Evolutionary conservation across 2,113 vertebrate species (phyloP).

Genomic region (Cyphomyrus plagiostoma): DNA sequence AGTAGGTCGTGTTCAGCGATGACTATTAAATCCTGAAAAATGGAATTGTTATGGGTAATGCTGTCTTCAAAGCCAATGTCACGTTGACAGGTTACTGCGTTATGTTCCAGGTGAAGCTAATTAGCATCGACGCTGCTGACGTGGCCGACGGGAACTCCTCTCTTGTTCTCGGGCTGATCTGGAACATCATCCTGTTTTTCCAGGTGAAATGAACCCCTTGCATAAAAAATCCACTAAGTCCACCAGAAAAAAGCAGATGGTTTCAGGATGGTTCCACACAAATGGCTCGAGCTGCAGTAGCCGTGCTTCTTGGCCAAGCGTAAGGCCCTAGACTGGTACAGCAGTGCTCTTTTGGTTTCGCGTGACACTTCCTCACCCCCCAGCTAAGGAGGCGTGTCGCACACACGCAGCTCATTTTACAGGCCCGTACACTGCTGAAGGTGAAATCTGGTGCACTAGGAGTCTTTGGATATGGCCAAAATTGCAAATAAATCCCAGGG

Average conservation of each 20-base stretch:
- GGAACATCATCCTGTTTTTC: conserved; percentile 98
- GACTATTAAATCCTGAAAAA: background rate
- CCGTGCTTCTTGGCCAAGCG: background rate
- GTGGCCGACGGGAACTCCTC: conserved; percentile 91
- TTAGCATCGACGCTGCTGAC: conserved; percentile 89
- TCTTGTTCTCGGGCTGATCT: conserved; percentile 88
- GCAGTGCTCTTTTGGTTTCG: background rate
- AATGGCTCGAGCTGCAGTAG: background rate
- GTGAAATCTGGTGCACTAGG: background rate
- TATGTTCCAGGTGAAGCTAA: conserved; percentile 77
- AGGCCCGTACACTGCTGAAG: background rate
- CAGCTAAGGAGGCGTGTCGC: background rate
- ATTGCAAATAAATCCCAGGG: background rate
- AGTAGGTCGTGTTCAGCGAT: background rate
- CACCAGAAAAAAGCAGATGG: background rate
- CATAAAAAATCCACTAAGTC: background rate
- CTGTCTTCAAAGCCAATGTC: background rate
- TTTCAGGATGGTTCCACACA: background rate
- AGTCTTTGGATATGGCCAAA: background rate
- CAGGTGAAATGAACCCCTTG: conserved; percentile 65
- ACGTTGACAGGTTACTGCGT: background rate
- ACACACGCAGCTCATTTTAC: background rate
- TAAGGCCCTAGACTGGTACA: background rate
- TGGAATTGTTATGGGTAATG: background rate
- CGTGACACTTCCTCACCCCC: background rate